Evolutionary conservation across 2,113 vertebrate species (phyloP), one percentile per base, ranked within the genome.

Genomic region (Oxygymnocypris stewartii): DNA sequence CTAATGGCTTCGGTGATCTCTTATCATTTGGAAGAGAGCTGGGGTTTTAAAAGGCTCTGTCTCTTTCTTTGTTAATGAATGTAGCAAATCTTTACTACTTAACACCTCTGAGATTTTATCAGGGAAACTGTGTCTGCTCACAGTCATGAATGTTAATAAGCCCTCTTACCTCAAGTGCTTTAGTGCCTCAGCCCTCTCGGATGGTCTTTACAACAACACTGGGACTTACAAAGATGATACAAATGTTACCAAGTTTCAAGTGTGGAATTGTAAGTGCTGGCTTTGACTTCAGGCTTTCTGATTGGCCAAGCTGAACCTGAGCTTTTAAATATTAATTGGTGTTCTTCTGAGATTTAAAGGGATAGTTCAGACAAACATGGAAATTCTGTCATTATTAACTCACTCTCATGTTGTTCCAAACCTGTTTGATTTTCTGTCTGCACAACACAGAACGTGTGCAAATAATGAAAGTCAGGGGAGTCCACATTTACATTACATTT

Each of bases 271-370:
- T 85, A 77, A 65, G 40, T 73, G 28, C 14, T 65, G 54, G 42
- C 37, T 63, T 69, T 67, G 67, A 28, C 63, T 79, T 20, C 1
- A 7, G 31, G 84, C 16, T 51, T 82, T 63, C 49, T 65, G 71
- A 85, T 78, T 85, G 61, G 84, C 13, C 28, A 10, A 35, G 47
- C 87, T 5, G 8, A 75, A 84, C 83, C 84, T 88, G 82, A 88
- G 85, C 67, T 4, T 14, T 6, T 69, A 80, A 83, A 89, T 89
- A 90, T 92, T 89, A 79, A 91, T 91, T 47, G 87, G 75, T 61
- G 37, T 76, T 87, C 25, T 85, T 75, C 28, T 78, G 77, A 85
- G 88, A 86, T 74, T 42, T 74, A 74, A 44, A 74, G 40, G 40
- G 71, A 74, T n/a, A 12, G 10, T 42, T 74, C 9, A 23, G 8